phyloP scores from a whole-genome alignment of 2,888 invertebrate species.

The Pseudoips prasinana region DNA sequence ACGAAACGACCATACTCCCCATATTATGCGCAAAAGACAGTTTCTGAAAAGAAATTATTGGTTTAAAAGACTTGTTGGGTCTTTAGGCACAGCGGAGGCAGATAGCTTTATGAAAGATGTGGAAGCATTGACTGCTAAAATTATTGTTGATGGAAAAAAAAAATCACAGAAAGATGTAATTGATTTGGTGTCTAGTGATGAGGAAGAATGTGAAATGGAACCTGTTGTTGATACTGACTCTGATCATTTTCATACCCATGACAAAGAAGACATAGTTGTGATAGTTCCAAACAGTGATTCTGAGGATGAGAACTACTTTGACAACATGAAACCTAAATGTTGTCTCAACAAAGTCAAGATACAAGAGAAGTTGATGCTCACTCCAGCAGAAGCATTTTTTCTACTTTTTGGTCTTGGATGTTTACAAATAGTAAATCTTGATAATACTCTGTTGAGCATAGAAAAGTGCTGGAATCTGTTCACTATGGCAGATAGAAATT shows the following conservation, averaged over 20 bases:
- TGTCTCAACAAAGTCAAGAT: conserved; percentile 82
- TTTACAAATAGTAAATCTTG: conserved; percentile 81
- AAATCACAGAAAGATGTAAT: conserved; percentile 58
- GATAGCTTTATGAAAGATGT: conserved; percentile 56
- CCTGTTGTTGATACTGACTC: conserved; percentile 23
- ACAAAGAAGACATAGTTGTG: conserved; percentile 72
- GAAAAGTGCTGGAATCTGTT: conserved; percentile 83
- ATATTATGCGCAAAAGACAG: conserved; percentile 82
- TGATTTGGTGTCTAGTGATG: conserved; percentile 74
- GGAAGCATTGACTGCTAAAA: conserved; percentile 51
- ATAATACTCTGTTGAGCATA: conserved; percentile 73
- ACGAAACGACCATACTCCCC: conserved; percentile 56
- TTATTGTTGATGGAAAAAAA: conserved; percentile 48
- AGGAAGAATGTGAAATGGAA: conserved; percentile 40
- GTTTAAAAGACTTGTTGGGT: conserved; percentile 64
- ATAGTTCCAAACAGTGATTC: conserved; percentile 85
- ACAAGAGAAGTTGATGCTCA: conserved; percentile 85
- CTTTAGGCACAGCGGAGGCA: conserved; percentile 34
- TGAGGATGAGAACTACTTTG: conserved; percentile 84
- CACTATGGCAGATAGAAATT: conserved; percentile 79
- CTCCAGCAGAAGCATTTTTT: conserved; percentile 90
- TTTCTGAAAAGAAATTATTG: conserved; percentile 82
- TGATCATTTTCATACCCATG: conserved; percentile 32
- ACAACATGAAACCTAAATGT: conserved; percentile 81
- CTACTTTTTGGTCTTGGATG: conserved; percentile 85